Evolutionary conservation across 2,888 invertebrate genomes (phyloP).

Genomic region (Argyresthia albistria): DNA sequence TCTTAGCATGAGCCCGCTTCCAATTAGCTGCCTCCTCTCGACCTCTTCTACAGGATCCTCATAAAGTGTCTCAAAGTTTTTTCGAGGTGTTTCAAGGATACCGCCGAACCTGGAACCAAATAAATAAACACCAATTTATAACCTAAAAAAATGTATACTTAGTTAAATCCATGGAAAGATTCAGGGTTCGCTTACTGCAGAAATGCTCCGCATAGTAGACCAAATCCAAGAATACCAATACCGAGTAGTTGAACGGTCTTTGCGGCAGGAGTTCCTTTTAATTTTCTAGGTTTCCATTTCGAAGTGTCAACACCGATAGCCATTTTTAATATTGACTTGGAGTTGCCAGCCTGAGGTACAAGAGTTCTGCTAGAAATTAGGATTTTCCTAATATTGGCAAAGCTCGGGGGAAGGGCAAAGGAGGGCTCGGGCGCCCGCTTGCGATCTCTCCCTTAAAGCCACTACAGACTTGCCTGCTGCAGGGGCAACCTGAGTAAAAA

Average conservation of each 20-base stretch:
- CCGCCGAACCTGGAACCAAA: slow-evolving; percentile 31
- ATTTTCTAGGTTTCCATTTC: slow-evolving; percentile 76
- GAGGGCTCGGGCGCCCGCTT: no score
- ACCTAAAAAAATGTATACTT: slow-evolving; percentile 18
- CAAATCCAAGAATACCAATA: slow-evolving; percentile 48
- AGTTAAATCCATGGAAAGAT: background rate
- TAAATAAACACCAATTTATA: slow-evolving; percentile 11
- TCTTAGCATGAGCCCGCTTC: slow-evolving; percentile 35
- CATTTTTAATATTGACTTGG: slow-evolving; percentile 33
- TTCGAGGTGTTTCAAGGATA: slow-evolving; percentile 32
- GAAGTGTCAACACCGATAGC: slow-evolving; percentile 67
- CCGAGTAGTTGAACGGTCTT: slow-evolving; percentile 68
- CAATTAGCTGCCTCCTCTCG: slow-evolving; percentile 50
- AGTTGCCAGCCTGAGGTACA: no score
- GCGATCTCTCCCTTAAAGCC: no score
- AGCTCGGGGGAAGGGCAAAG: no score
- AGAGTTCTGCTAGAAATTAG: no score
- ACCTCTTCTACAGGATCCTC: slow-evolving; percentile 55
- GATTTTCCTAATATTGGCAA: no score
- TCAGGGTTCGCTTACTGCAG: slow-evolving; percentile 59
- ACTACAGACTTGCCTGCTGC: no score
- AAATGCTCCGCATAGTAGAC: slow-evolving; percentile 43
- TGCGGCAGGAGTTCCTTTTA: slow-evolving; percentile 77
- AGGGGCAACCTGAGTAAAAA: no score
- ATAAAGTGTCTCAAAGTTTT: slow-evolving; percentile 32